These are phyloP conservation scores for Melopsittacus undulatus DNA, from an alignment of 2,797 vertebrate genomes.

Conservation along the genomic window DNA sequence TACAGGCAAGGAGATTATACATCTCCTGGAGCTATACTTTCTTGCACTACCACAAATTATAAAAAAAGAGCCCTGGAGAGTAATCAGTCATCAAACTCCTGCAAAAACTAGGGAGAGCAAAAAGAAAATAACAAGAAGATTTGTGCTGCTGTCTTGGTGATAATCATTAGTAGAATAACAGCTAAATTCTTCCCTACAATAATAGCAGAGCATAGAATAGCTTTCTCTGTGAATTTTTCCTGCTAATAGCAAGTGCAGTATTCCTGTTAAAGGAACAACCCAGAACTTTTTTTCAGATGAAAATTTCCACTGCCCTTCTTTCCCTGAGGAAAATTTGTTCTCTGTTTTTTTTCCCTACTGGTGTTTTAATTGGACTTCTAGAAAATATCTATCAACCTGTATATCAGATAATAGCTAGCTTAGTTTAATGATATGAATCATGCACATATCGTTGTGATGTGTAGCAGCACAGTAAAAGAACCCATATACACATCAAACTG, in stretches of 20 bases:
- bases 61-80: not conserved
- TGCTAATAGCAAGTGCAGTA: not conserved
- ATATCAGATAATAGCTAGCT: not conserved
- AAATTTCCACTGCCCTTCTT: not conserved
- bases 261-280: not conserved
- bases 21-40: not conserved
- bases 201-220: not conserved
- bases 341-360: not conserved
- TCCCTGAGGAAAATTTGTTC: not conserved
- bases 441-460: not conserved
- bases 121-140: conserved; percentile 9
- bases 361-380: not conserved
- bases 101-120: not conserved
- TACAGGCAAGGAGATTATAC: conserved; percentile 37
- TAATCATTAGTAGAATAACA: conserved; percentile 16
- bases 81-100: conserved; percentile 8
- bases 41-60: not conserved
- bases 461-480: not conserved
- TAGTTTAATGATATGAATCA: not conserved
- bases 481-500: not conserved
- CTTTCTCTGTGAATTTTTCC: not conserved
- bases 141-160: conserved; percentile 14
- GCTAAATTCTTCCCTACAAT: not conserved
- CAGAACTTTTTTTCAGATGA: not conserved
- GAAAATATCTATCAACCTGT: not conserved